phyloP scores from a whole-genome alignment of 2,113 vertebrate genomes.

The Agapornis roseicollis region DNA sequence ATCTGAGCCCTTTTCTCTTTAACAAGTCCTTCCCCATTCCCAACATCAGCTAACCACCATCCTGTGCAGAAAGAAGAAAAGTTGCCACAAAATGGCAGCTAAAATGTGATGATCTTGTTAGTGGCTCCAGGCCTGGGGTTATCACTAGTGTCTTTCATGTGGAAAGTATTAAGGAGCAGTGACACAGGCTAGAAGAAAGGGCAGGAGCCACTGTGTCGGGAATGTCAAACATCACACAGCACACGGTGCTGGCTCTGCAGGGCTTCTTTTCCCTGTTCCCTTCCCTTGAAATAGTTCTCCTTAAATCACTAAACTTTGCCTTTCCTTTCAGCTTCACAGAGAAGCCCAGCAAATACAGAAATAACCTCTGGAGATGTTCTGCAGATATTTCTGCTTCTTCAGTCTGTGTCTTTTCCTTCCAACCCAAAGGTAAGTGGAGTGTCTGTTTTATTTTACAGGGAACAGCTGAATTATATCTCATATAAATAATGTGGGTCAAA shows the following conservation, averaged over 20 bases:
- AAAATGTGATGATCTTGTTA: background rate
- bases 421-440: slow-evolving; percentile 48
- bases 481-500: background rate
- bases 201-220: background rate
- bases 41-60: background rate
- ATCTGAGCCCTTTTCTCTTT: background rate
- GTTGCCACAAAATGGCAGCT: background rate
- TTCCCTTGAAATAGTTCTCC: background rate
- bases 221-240: background rate
- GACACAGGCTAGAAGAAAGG: background rate
- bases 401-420: slow-evolving; percentile 62
- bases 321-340: slow-evolving; percentile 47
- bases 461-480: background rate
- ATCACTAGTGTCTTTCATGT: background rate
- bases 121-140: background rate
- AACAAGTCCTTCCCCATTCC: background rate
- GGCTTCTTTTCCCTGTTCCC: background rate
- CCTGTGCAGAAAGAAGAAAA: background rate
- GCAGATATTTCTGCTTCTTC: slow-evolving; percentile 21
- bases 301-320: background rate
- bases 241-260: background rate
- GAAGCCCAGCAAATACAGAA: background rate
- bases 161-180: background rate
- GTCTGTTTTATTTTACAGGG: background rate
- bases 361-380: slow-evolving; percentile 56